phyloP scores from a whole-genome alignment of 2,797 vertebrate species.

The Pantherophis vulpinus region DNA sequence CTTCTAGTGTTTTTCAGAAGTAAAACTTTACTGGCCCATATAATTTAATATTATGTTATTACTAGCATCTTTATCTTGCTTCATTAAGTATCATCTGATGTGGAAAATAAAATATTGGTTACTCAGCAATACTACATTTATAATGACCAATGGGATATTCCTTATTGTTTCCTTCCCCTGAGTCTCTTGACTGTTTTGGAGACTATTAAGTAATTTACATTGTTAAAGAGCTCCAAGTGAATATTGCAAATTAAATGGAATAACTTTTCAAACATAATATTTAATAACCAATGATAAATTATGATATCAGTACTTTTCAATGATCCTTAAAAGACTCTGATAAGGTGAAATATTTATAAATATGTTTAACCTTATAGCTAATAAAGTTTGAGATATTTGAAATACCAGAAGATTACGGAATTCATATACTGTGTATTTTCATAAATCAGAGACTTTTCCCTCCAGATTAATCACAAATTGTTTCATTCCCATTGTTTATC shows the following conservation, averaged over 20 bases:
- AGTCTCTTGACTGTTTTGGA: background rate
- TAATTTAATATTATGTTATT: background rate
- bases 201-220: background rate
- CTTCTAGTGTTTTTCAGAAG: background rate
- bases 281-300: constrained; percentile 45
- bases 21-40: background rate
- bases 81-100: background rate
- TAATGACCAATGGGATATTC: constrained; percentile 14
- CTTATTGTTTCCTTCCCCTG: background rate
- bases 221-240: constrained; percentile 17
- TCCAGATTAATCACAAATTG: background rate
- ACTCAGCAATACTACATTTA: constrained; percentile 5
- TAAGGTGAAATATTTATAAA: constrained; percentile 54
- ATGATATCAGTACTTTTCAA: constrained; percentile 51
- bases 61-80: background rate
- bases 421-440: background rate
- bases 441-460: background rate
- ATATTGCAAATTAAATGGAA: constrained; percentile 30
- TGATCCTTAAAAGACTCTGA: constrained; percentile 51
- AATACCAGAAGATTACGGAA: background rate
- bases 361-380: constrained; percentile 56
- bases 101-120: constrained; percentile 21
- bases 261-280: constrained; percentile 39
- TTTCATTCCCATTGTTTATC: background rate
- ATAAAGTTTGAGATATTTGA: constrained; percentile 34